Evolutionary conservation across 1,140 invertebrate genomes (phyloP).

Genomic region (Littorina saxatilis): DNA sequence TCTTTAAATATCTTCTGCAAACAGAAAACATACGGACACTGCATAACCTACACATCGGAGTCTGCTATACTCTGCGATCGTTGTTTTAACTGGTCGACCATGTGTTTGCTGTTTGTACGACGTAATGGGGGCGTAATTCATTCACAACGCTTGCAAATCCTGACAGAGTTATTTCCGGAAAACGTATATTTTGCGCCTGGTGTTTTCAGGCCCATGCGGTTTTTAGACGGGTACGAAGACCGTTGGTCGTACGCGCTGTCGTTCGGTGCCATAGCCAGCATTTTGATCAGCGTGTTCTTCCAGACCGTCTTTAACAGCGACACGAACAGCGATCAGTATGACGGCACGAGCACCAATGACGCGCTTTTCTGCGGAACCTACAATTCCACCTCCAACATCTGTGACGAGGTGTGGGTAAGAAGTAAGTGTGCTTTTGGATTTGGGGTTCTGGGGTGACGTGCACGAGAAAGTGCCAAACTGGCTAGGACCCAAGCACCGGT

Average conservation of each 20-base stretch:
- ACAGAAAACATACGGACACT: not conserved
- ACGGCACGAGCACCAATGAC: not conserved
- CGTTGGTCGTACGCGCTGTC: conserved; percentile 38
- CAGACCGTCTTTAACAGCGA: not conserved
- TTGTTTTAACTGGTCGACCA: no score
- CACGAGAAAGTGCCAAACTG: no score
- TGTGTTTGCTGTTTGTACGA: no score
- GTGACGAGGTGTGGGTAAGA: conserved; percentile 12
- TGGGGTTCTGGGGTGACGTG: not conserved
- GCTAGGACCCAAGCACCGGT: no score
- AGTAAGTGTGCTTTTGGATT: not conserved
- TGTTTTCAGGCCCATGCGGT: conserved; percentile 35
- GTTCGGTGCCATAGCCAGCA: conserved; percentile 34
- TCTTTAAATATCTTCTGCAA: not conserved
- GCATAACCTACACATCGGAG: no score
- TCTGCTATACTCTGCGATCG: no score
- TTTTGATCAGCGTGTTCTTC: conserved; percentile 18
- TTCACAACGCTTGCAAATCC: no score
- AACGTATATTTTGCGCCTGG: no score
- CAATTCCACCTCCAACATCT: not conserved
- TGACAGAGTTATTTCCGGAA: no score
- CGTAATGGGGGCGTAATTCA: no score
- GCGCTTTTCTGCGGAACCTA: not conserved
- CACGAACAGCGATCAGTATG: not conserved
- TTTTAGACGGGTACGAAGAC: conserved; percentile 40